phyloP scores from a whole-genome alignment of 2,888 invertebrate species.

The Lathronympha strigana region DNA sequence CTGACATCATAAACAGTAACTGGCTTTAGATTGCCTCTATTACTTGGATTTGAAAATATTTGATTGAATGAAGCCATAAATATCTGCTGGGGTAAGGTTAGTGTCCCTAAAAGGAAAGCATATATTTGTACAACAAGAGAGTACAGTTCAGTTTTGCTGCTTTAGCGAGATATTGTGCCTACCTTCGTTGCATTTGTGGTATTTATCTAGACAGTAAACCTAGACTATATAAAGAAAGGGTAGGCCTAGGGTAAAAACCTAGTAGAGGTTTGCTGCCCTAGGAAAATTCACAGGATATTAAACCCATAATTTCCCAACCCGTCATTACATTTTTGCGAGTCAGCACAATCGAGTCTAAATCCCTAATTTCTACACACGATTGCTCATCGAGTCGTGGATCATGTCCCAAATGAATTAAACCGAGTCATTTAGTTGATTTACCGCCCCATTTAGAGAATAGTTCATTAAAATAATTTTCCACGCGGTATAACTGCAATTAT shows the following conservation, averaged over 20 bases:
- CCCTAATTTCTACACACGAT: slow-evolving; percentile 31
- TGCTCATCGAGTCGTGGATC: slow-evolving; percentile 37
- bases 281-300: slow-evolving; percentile 16
- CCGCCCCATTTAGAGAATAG: slow-evolving; percentile 34
- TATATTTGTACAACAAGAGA: too few relatives aligned
- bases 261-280: not conserved
- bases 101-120: not conserved
- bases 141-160: too few relatives aligned
- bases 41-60: slow-evolving; percentile 4
- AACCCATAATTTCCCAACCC: slow-evolving; percentile 6
- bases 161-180: too few relatives aligned
- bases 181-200: too few relatives aligned
- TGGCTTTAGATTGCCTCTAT: slow-evolving; percentile 21
- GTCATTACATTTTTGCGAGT: slow-evolving; percentile 17
- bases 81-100: not conserved
- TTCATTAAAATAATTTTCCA: slow-evolving; percentile 42
- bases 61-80: slow-evolving; percentile 21
- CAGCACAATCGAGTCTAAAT: slow-evolving; percentile 21
- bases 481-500: slow-evolving; percentile 25
- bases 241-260: too few relatives aligned
- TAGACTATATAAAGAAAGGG: too few relatives aligned
- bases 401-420: slow-evolving; percentile 35
- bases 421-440: slow-evolving; percentile 40
- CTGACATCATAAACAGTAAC: slow-evolving; percentile 34
- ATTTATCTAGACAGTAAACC: too few relatives aligned